phyloP scores from a whole-genome alignment of 2,888 invertebrate genomes.

The Dolichomitus sp. region DNA sequence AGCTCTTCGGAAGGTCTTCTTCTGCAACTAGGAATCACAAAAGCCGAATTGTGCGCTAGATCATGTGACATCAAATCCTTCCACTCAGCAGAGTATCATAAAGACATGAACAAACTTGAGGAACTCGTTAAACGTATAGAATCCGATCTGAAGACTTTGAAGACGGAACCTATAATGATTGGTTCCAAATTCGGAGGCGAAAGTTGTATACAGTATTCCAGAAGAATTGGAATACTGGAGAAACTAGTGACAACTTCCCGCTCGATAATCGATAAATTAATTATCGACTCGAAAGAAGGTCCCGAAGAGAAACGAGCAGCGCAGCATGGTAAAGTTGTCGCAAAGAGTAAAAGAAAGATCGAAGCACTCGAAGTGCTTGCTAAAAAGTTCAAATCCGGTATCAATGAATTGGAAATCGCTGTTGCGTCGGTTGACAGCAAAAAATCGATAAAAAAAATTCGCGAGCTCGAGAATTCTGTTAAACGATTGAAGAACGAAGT shows the following conservation, averaged over 20 bases:
- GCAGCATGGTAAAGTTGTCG: neutral
- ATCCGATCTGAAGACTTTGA: constrained; percentile 65
- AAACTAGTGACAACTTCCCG: constrained; percentile 54
- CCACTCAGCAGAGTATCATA: constrained; percentile 16
- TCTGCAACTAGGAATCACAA: constrained; percentile 51
- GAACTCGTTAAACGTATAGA: constrained; percentile 62
- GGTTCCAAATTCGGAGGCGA: constrained; percentile 55
- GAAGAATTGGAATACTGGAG: constrained; percentile 64
- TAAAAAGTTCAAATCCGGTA: constrained; percentile 65
- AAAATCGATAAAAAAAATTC: constrained; percentile 64
- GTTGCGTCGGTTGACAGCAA: constrained; percentile 62
- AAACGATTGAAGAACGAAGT: constrained; percentile 57
- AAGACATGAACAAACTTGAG: constrained; percentile 44
- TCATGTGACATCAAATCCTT: neutral
- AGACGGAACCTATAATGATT: constrained; percentile 60
- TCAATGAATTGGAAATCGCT: constrained; percentile 70
- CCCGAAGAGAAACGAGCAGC: constrained; percentile 10
- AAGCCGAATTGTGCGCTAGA: neutral
- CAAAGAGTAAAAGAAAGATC: constrained; percentile 28
- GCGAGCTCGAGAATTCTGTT: constrained; percentile 69
- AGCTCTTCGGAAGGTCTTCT: constrained; percentile 62
- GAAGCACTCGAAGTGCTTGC: constrained; percentile 50
- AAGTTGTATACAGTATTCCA: constrained; percentile 59
- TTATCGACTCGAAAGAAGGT: constrained; percentile 29
- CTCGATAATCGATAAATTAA: constrained; percentile 58